A percentile compares a stretch with the other conserved stretches of the same genome.
Evolutionary conservation across 2,888 invertebrate genomes (phyloP).

Genomic region (Cataglyphis albicans): DNA sequence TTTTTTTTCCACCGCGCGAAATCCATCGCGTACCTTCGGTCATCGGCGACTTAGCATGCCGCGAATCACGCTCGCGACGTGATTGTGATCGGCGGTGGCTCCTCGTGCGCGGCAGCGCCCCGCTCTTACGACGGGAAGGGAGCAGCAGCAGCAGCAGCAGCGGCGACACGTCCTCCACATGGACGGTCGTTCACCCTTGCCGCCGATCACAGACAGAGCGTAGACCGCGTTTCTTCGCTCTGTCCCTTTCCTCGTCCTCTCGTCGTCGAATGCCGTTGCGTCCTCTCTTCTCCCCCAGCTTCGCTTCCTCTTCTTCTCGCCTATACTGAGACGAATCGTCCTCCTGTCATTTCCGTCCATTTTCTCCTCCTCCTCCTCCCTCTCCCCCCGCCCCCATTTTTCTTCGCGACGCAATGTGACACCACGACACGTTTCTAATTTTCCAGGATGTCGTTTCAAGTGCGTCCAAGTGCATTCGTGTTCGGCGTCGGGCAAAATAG

Average conservation of each 20-base stretch:
- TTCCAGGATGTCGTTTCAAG: conserved; percentile 18
- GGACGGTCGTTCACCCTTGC: conserved; percentile 82
- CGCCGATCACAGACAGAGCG: conserved; percentile 78
- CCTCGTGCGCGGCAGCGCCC: conserved; percentile 14
- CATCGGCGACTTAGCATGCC: conserved; percentile 44
- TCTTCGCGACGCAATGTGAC: neutral
- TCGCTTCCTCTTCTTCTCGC: conserved; percentile 49
- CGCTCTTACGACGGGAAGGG: conserved; percentile 54
- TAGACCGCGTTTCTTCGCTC: conserved; percentile 78
- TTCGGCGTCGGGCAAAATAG: neutral
- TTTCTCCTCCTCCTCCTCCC: conserved; percentile 9
- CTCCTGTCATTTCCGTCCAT: conserved; percentile 18
- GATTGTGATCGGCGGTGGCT: conserved; percentile 24
- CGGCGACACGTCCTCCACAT: conserved; percentile 78
- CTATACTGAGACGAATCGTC: neutral
- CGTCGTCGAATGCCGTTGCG: conserved; percentile 44
- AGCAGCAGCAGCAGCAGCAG: neutral
- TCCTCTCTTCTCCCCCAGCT: conserved; percentile 38
- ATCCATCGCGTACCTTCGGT: conserved; percentile 34
- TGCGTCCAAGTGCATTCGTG: neutral
- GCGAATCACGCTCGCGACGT: conserved; percentile 40
- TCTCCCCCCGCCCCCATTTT: neutral
- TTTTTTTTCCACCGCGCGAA: conserved; percentile 27
- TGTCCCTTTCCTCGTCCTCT: conserved; percentile 59
- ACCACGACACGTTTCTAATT: conserved; percentile 21